Evolutionary conservation across 92 coral and sea anemone species (phyloP), one percentile per base, ranked within the genome.

Genomic region (Parazoanthus atlanticus): DNA sequence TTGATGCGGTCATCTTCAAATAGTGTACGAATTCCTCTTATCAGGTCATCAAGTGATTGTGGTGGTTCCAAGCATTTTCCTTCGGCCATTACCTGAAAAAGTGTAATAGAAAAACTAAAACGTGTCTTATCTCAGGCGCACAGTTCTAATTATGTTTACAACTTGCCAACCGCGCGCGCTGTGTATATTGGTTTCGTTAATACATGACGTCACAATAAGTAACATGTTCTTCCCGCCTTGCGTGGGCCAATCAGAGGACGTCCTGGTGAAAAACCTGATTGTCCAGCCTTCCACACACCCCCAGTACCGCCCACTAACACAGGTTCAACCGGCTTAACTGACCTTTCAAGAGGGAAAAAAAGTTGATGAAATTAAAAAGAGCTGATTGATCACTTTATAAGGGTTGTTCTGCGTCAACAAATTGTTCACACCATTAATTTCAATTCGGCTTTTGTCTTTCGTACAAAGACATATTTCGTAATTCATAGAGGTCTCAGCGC

Each of bases 1-100:
- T 96, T 88, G 56, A 96, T 92, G 36, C 84, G 88, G 38, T 96
- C 96, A 40, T 90, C 91, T 73, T 90, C 93, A 89, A 96, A 96
- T 16, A 94, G 79, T 38, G 81, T 92, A 83, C 96, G 95, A 43
- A 96, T 93, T 56, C 93, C 86, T 72, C 79, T 88, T 0, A 93
- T 85, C 11, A 96, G 91, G 67, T 96, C 97, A 23, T 95, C 95
- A 40, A 96, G 26, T 34, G 88, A 88, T 66, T 93, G 64, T 17
- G 95, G 92, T 30, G 91, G 86, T 72, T 95, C 89, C 82, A 95
- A 82, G 77, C 88, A 82, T 76, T 82, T 85, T 70, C 54, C 81
- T 52, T 79, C 36, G 9, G 93, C 96, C 98, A 93, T 95, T 75
- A 52, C 74, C 28, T 4, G 1, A 56, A 43, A 58, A 12, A 78